Base-by-base conservation (phyloP, 2,797 vertebrate species). In the Intellagama lesueurii region DNA sequence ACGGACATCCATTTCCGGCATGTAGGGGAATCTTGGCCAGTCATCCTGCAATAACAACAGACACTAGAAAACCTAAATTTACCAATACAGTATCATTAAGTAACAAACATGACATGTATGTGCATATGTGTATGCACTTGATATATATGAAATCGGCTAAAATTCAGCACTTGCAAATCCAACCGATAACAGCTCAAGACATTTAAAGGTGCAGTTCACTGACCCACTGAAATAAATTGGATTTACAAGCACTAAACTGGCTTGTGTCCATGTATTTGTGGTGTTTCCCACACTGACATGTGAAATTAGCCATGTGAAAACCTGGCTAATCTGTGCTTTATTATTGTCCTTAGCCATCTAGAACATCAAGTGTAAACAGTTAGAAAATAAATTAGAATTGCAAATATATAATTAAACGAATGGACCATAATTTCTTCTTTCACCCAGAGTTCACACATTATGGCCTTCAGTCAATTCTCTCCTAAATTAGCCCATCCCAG, bases 11-110 rank as follows among this genome's bases (percentile, higher is more conserved):
- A 5, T 1, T 2, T 90, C 85, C 69, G 64, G 79, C 60, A 88
- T 78, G 82, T 3, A 16, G 7, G 90, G 1, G 77, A 77, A 78
- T 64, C 64, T 94, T 83, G 93, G 95, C 92, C 95, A 94, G 12
- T 91, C 76, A 47, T 96, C 94, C 95, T 95, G 91, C 47, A 96
- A 85, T 40, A 93, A 93, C 11, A 40, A n/a, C 11, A 8, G 2
- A 56, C 0, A 64, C 60, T 1, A 87, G 87, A 86, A 91, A 64
- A 72, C 30, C 88, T 60, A 66, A 80, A 82, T 72, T 8, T 0
- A 44, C 0, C 32, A 92, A 1, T 92, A 87, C 32, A 92, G 0
- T 92, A 87, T 87, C 79, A 22, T 2, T 83, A 86, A 84, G n/a
- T 12, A 22, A 49, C 22, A 60, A 68, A 75, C 32, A 56, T 83